Conservation (phyloP, 2,888 invertebrate species). For the Zaprionus obscuricornis region DNA sequence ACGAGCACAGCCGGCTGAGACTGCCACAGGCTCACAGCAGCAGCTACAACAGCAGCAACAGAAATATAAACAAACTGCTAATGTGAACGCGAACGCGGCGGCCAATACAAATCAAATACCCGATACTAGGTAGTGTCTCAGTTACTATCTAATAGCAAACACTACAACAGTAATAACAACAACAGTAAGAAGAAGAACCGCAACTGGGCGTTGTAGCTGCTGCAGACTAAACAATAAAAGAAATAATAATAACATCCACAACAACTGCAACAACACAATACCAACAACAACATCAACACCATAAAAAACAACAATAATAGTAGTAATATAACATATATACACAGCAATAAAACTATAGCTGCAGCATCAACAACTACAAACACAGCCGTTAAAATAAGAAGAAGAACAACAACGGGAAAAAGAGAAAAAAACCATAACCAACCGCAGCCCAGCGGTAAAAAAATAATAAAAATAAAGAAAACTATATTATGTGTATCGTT, state of each 20-base stretch:
- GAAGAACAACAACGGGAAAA: constrained; percentile 39
- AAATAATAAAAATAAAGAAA: constrained; percentile 53
- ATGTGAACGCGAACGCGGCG: constrained; percentile 56
- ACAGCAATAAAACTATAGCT: constrained; percentile 46
- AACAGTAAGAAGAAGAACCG: constrained; percentile 44
- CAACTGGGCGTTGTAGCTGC: constrained; percentile 36
- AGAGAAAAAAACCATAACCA: constrained; percentile 26
- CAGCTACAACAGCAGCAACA: constrained; percentile 67
- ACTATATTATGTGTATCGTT: constrained; percentile 81
- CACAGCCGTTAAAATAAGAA: constrained; percentile 65
- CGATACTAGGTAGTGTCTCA: constrained; percentile 84
- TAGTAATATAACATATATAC: constrained; percentile 36
- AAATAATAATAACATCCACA: constrained; percentile 56
- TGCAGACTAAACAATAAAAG: constrained; percentile 32
- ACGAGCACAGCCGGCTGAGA: constrained; percentile 78
- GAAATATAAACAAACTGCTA: constrained; percentile 80
- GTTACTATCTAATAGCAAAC: constrained; percentile 44
- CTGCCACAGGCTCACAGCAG: constrained; percentile 74
- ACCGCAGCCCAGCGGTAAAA: too few species aligned
- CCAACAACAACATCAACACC: constrained; percentile 47
- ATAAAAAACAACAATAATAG: constrained; percentile 33
- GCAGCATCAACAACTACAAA: constrained; percentile 44
- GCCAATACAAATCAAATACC: constrained; percentile 83
- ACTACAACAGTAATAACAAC: constrained; percentile 56
- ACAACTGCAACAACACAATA: constrained; percentile 57